These are phyloP conservation scores for Patiria miniata DNA, from an alignment of 35 echinoderm and acorn worm species.

Conservation along the genomic window DNA sequence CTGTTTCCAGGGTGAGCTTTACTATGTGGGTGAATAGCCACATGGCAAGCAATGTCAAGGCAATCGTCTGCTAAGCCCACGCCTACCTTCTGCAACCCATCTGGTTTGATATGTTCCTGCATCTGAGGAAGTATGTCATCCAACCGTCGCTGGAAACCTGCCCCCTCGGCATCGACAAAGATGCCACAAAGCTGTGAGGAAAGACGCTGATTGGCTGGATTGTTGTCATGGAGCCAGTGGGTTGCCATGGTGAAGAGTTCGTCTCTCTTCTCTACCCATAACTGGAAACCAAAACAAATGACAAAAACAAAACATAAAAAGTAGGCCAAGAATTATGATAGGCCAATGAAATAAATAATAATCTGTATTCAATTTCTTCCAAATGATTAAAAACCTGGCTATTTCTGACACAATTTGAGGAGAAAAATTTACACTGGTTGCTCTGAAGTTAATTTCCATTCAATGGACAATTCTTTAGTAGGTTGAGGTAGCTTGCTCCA, in stretches of 20 bases:
- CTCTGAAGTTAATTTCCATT: not conserved
- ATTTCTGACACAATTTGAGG: no score
- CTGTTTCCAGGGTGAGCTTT: no score
- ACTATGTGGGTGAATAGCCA: no score
- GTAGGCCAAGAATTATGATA: no score
- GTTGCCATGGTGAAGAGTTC: slow-evolving; percentile 35
- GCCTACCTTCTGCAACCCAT: slow-evolving; percentile 61
- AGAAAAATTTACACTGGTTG: no score
- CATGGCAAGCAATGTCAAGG: no score
- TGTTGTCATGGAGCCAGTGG: slow-evolving; percentile 73
- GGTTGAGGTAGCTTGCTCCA: not conserved
- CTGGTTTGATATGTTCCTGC: slow-evolving; percentile 55
- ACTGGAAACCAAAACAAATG: not conserved
- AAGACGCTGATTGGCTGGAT: slow-evolving; percentile 66
- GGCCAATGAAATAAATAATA: no score
- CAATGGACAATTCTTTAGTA: not conserved
- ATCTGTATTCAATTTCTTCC: no score
- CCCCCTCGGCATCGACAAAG: slow-evolving; percentile 80
- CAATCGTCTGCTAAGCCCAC: not conserved
- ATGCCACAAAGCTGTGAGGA: slow-evolving; percentile 80
- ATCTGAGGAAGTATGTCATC: slow-evolving; percentile 43
- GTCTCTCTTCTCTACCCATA: slow-evolving; percentile 37
- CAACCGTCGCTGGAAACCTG: slow-evolving; percentile 44
- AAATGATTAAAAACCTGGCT: no score
- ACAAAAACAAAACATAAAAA: no score